Conservation (phyloP, 2,888 invertebrate genomes). For the Athalia cordata region DNA sequence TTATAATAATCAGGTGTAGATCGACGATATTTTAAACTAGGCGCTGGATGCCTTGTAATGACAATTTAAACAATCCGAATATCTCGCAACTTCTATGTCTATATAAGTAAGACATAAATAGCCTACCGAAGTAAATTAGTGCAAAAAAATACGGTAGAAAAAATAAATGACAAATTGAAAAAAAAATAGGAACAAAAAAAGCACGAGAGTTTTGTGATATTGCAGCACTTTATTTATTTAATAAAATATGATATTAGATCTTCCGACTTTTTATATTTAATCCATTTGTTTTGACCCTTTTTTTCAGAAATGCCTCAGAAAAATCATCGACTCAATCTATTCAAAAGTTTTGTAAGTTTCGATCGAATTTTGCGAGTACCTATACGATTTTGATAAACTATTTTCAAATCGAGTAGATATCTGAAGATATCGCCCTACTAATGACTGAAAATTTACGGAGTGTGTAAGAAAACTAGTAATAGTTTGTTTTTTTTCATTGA, state of each 20-base stretch:
- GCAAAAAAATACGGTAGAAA: too few species aligned
- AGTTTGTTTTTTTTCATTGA: too few species aligned
- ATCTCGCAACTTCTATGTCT: not conserved
- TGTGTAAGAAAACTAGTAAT: too few species aligned
- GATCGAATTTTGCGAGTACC: not conserved
- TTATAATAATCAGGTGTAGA: conserved; percentile 1
- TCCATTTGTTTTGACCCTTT: not conserved
- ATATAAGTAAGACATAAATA: too few species aligned
- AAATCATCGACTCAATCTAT: not conserved
- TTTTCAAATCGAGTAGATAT: not conserved
- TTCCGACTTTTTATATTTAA: not conserved
- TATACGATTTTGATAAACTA: not conserved
- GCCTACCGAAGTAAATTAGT: too few species aligned
- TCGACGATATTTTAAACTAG: not conserved
- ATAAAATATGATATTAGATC: conserved; percentile 18
- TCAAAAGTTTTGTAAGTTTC: not conserved
- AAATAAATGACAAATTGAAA: not conserved
- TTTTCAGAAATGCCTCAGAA: too few species aligned
- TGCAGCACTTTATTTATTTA: conserved; percentile 36
- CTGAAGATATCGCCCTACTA: not conserved
- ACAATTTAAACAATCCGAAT: not conserved
- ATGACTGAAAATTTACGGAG: too few species aligned
- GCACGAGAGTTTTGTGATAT: conserved; percentile 27
- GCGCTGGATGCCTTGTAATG: conserved; percentile 34
- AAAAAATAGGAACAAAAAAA: not conserved